Conservation (phyloP, 2,888 invertebrate species). For the Zaprionus lineosus region DNA sequence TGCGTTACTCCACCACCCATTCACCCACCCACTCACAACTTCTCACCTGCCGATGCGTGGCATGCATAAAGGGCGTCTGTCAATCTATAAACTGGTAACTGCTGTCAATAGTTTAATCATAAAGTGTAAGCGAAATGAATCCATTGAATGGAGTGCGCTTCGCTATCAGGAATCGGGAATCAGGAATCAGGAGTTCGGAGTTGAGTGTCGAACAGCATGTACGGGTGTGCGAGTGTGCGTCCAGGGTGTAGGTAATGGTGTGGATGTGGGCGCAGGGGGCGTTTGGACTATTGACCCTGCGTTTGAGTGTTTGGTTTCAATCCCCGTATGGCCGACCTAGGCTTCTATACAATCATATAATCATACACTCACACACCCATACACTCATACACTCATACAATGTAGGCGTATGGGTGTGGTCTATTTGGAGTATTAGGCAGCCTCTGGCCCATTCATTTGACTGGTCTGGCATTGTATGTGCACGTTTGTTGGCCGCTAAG, state of each 20-base stretch:
- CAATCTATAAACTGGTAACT: slow-evolving; percentile 46
- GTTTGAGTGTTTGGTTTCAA: too few relatives aligned
- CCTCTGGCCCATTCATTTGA: slow-evolving; percentile 43
- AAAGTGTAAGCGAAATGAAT: slow-evolving; percentile 56
- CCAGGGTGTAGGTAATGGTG: too few relatives aligned
- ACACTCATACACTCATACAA: too few relatives aligned
- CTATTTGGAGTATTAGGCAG: slow-evolving; percentile 19
- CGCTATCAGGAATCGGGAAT: slow-evolving; percentile 6
- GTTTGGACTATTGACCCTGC: too few relatives aligned
- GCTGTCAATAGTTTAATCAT: slow-evolving; percentile 72
- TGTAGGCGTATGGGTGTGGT: too few relatives aligned
- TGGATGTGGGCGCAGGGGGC: too few relatives aligned
- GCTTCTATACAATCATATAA: too few relatives aligned
- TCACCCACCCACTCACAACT: neutral
- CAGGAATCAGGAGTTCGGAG: neutral
- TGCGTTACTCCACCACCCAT: too few relatives aligned
- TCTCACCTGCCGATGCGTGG: slow-evolving; percentile 8
- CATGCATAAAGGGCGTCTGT: slow-evolving; percentile 62
- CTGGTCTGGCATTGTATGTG: slow-evolving; percentile 21
- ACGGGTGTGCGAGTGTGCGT: neutral
- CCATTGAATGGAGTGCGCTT: slow-evolving; percentile 44
- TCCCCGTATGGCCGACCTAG: too few relatives aligned
- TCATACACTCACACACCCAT: too few relatives aligned
- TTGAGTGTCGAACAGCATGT: neutral
- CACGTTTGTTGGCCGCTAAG: slow-evolving; percentile 25